A percentile compares a stretch with the other conserved stretches of the same genome.
Conservation (phyloP, 2,113 vertebrate genomes). For the Todiramphus chloris region DNA sequence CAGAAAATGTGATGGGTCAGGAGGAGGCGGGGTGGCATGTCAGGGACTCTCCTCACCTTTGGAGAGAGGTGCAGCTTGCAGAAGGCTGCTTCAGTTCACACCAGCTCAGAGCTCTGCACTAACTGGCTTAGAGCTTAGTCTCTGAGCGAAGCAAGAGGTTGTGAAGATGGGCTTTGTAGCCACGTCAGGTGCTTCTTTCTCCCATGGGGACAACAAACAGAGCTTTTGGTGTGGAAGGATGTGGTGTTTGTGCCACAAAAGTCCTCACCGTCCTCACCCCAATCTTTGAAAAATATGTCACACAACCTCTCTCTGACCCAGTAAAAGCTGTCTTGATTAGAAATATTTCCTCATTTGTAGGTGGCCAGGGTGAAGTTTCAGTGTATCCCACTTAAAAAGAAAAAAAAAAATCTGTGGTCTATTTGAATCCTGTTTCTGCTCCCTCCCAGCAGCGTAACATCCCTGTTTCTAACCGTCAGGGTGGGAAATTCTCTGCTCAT, state of each 20-base stretch:
- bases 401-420: neutral
- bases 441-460: neutral
- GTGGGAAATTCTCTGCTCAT: constrained; percentile 16
- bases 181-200: neutral
- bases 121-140: neutral
- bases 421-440: constrained; percentile 1
- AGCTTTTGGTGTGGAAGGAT: neutral
- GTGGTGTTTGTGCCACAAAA: neutral
- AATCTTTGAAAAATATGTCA: neutral
- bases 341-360: neutral
- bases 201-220: neutral
- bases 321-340: neutral
- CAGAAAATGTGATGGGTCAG: neutral
- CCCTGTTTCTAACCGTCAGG: neutral
- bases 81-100: neutral
- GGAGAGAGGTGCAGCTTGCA: neutral
- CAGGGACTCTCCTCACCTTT: neutral
- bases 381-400: neutral
- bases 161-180: neutral
- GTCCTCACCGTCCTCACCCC: neutral
- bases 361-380: neutral
- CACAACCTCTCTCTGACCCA: no score
- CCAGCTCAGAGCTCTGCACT: neutral
- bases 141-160: neutral
- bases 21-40: neutral